Conservation (phyloP, 2,888 invertebrate species). For the Philonicus albiceps region DNA sequence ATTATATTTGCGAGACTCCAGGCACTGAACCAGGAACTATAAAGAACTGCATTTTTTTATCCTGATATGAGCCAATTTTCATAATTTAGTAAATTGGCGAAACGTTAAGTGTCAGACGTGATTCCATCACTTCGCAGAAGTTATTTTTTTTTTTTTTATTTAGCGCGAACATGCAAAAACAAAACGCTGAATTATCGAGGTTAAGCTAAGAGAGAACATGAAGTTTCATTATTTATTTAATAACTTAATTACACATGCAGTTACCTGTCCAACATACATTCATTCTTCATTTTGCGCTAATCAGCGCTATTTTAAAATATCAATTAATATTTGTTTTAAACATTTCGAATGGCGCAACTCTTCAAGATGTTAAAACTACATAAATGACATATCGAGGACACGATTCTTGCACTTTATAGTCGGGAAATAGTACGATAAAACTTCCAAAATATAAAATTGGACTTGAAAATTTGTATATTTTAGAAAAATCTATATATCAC, state of each 20-base stretch:
- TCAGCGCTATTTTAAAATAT: neutral
- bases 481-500: no score
- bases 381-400: no score
- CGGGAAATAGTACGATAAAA: no score
- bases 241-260: neutral
- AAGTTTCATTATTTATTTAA: constrained; percentile 27
- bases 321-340: neutral
- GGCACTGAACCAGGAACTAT: no score
- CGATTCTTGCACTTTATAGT: no score
- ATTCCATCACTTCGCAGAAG: neutral
- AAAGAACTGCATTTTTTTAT: neutral
- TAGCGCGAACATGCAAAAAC: neutral
- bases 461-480: no score
- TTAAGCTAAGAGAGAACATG: neutral
- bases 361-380: neutral
- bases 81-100: constrained; percentile 32
- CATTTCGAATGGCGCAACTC: neutral
- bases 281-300: neutral
- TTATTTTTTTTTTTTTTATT: neutral
- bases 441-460: no score
- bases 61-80: constrained; percentile 12
- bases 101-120: constrained; percentile 7
- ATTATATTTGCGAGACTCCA: neutral
- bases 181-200: neutral
- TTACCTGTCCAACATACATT: neutral